Percentiles rank a stretch among this genome's conserved stretches.
phyloP scores from a whole-genome alignment of 2,113 vertebrate species.

The Prunella fulvescens region DNA sequence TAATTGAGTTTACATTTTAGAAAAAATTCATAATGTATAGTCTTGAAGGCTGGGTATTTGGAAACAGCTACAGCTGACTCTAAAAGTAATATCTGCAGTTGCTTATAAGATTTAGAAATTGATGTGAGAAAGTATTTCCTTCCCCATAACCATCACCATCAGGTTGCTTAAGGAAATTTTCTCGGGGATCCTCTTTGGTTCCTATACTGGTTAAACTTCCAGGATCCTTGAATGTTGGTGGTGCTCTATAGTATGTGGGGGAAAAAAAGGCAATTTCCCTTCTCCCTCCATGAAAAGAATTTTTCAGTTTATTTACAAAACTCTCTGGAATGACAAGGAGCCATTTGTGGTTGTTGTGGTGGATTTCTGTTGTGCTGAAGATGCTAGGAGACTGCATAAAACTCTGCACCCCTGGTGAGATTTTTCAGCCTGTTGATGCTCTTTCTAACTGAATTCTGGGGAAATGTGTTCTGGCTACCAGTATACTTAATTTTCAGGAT shows the following conservation, averaged over 20 bases:
- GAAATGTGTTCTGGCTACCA: conserved; percentile 27
- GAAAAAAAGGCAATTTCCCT: conserved; percentile 36
- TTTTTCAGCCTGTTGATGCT: conserved; percentile 19
- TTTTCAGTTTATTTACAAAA: conserved; percentile 78
- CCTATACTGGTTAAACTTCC: conserved; percentile 29
- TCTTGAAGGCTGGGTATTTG: neutral
- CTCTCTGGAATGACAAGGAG: conserved; percentile 73
- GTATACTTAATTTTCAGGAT: conserved; percentile 2
- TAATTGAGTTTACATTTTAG: neutral
- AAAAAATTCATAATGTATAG: neutral
- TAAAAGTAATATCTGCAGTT: neutral
- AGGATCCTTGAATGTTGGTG: conserved; percentile 13
- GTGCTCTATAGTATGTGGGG: neutral
- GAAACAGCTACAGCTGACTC: neutral
- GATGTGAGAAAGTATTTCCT: neutral
- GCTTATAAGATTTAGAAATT: neutral
- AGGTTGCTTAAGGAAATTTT: neutral
- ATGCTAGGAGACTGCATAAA: conserved; percentile 64
- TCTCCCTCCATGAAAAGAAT: conserved; percentile 41
- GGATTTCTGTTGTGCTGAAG: conserved; percentile 62
- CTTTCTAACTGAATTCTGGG: conserved; percentile 8
- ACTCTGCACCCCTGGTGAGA: conserved; percentile 37
- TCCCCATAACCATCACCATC: neutral
- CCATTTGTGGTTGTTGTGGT: conserved; percentile 74
- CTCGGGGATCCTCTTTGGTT: neutral